Conservation (phyloP, 2,113 vertebrate species). For the Agapornis roseicollis region DNA sequence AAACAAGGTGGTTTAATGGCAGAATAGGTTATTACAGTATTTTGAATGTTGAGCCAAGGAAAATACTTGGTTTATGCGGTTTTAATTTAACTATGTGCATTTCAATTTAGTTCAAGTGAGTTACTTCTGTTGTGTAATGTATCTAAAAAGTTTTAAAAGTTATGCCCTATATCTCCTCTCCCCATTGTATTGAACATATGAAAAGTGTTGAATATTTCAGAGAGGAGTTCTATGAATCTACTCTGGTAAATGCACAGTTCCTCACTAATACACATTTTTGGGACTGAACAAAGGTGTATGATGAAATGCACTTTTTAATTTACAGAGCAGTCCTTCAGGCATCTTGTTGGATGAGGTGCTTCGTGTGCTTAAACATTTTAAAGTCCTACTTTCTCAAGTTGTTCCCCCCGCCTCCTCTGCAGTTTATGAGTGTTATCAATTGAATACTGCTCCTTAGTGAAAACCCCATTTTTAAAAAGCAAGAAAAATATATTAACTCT, state of each 20-base stretch:
- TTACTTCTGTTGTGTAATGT: neutral
- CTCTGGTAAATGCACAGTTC: neutral
- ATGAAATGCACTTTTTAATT: neutral
- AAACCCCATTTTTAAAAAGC: neutral
- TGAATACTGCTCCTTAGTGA: neutral
- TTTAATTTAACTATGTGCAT: neutral
- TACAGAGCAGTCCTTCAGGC: conserved; percentile 5
- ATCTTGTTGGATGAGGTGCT: conserved; percentile 9
- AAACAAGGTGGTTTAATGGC: neutral
- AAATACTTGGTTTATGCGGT: neutral
- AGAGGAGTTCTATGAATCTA: neutral
- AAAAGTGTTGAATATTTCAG: neutral
- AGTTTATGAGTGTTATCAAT: conserved; percentile 3
- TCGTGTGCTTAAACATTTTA: neutral
- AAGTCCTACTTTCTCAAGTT: neutral
- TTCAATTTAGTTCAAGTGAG: neutral
- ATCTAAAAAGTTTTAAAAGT: neutral
- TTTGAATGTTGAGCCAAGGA: neutral
- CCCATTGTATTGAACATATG: neutral
- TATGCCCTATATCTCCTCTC: neutral
- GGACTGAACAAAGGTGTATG: neutral
- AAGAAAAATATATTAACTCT: neutral
- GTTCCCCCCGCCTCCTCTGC: neutral
- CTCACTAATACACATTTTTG: neutral
- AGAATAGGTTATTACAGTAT: neutral